Base-by-base conservation (phyloP, 2,888 invertebrate genomes). In the Stramonita haemastoma region DNA sequence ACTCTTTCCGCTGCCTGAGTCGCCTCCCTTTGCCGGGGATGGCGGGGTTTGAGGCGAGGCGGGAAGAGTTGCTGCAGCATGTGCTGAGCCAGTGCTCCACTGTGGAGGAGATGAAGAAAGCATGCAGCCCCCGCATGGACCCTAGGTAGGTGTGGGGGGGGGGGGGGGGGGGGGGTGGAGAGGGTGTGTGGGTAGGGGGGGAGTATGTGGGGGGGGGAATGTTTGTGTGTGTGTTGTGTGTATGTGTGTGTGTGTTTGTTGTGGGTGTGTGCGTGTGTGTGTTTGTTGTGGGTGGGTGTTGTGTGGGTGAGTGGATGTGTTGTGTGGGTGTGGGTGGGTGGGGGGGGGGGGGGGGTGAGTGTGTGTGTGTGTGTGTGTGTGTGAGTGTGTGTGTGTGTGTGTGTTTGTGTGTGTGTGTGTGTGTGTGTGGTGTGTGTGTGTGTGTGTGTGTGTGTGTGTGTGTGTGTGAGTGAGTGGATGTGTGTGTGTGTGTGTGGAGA, bases 1-100 rank as follows among this genome's bases (percentile, higher is more conserved):
- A 96, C 92, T 94, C 94, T 90, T 96, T 96, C 91, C 93, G 96
- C 32, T 93, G 93, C 91, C 92, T 96, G 86, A 95, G 95, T 92
- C 89, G 90, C 6, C 90, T 96, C 32, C 93, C 95, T 36, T 92
- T 95, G 70, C 95, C 96, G 34, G 94, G 95, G 70, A 89, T 90
- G 88, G 57, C 90, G n/a, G 92, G 93, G 57, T 94, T 93, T 91
- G 92, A 93, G 19, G 87, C 91, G 1, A 90, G 88, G 32, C 90
- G 91, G 26, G 86, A 83, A 19, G 91, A 92, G 81, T 89, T 93
- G 32, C 92, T 91, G 85, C 90, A 93, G 4, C 92, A 93, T 89
- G 90, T 96, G 60, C 88, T 96, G 57, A 91, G 94, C 34, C 95
- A 96, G 91, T 95, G 96, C 91, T 94, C 94, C 90, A 93, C 95